Base-by-base conservation (phyloP, 2,888 invertebrate genomes). In the Ichneumon xanthorius region DNA sequence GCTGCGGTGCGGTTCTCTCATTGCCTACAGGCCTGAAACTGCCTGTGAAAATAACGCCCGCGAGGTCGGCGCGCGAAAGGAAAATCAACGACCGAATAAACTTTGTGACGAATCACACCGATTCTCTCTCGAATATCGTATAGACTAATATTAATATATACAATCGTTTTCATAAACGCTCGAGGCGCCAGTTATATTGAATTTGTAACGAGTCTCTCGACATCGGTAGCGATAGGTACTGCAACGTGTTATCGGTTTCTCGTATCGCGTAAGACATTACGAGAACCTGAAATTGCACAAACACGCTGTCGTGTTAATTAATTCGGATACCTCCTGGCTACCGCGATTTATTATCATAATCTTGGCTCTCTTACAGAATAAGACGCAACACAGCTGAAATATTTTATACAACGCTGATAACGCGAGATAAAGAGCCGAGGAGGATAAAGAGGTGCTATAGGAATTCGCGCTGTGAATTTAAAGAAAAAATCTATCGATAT, bases 1-100 rank as follows among this genome's bases (percentile, higher is more conserved):
- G 73, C 58, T 73, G 16, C 73, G 61, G 40, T 61, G 73, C 70
- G 80, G 72, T 76, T 77, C 80, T 80, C 65, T 63, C 78, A 19
- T 81, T 48, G 22, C 70, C 78, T 63, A 55, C 48, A 73, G 37
- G 58, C 75, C 68, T 76, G 50, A 40, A 37, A 58, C 58, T 26
- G 58, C 45, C 40, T 16, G 40, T 7, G 40, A 73, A n/a, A 40
- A 73, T 22, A 37, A 72, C 40, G 58, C 55, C 71, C 37, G 55
- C 72, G 72, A 58, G 58, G 72, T 22, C 72, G 48, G 58, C 40
- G 72, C 72, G 72, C 37, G 26, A 45, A 73, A 40, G 14, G 5
- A 40, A 26, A 16, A 5, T 33, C 37, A 22, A 72, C 7, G 22
- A 72, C 30, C 22, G 37, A 58, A 37, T 37, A 16, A 58, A 58